Evolutionary conservation across 2,113 vertebrate species (phyloP).

Genomic region (Ptyas mucosa): DNA sequence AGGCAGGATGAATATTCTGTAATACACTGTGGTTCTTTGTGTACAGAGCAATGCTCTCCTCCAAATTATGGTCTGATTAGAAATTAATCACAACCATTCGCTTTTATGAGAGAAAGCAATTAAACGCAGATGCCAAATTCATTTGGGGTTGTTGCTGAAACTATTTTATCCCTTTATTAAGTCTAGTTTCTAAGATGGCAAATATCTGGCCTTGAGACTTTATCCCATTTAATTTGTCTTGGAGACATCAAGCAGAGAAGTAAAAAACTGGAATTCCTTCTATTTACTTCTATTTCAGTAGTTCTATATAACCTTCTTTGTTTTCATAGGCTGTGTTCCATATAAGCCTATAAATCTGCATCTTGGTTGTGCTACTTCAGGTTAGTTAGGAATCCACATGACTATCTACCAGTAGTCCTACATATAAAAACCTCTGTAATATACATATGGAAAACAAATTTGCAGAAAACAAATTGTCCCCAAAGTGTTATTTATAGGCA

Average conservation of each 20-base stretch:
- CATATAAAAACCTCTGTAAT: not conserved
- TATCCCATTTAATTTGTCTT: not conserved
- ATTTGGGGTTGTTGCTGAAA: not conserved
- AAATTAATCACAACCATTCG: not conserved
- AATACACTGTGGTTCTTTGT: not conserved
- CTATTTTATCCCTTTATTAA: not conserved
- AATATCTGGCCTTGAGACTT: not conserved
- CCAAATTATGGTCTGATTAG: not conserved
- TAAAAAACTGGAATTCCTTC: not conserved
- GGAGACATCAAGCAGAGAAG: not conserved
- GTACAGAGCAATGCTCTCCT: not conserved
- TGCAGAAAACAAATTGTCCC: not conserved
- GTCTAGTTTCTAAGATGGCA: not conserved
- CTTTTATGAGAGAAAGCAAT: not conserved
- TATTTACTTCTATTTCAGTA: not conserved
- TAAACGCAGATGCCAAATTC: not conserved
- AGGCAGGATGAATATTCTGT: not conserved
- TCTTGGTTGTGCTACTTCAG: not conserved
- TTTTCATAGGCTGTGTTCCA: not conserved
- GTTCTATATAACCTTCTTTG: not conserved
- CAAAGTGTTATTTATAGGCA: not conserved
- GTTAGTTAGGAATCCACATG: not conserved
- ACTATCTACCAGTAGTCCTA: not conserved
- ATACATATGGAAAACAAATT: not conserved
- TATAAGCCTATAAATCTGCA: not conserved